Evolutionary conservation across 2,113 vertebrate genomes (phyloP).

Genomic region (Proteles cristata): DNA sequence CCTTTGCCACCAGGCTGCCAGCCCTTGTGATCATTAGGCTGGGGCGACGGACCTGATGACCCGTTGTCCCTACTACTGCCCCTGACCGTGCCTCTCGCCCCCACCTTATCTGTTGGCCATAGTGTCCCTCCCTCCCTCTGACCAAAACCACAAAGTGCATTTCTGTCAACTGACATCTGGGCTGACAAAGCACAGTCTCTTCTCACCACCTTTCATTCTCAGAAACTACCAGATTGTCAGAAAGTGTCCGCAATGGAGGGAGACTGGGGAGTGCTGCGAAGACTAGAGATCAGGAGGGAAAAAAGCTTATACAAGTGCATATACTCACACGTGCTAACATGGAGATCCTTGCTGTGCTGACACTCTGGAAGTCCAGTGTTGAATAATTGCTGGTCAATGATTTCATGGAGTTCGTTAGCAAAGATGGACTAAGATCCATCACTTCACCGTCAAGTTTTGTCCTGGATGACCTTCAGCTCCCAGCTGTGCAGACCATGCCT

Average conservation of each 20-base stretch:
- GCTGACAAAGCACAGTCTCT: neutral
- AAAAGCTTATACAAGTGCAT: fast-evolving
- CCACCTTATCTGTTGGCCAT: neutral
- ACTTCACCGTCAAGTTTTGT: too few species aligned
- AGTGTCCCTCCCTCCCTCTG: too few species aligned
- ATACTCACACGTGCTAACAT: fast-evolving
- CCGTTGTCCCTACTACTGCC: fast-evolving
- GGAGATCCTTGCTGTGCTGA: too few species aligned
- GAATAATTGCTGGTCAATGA: neutral
- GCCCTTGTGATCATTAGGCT: neutral
- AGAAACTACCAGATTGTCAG: too few species aligned
- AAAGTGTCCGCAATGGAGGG: neutral
- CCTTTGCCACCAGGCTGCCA: fast-evolving
- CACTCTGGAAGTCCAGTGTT: too few species aligned
- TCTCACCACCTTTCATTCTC: fast-evolving
- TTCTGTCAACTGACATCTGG: neutral
- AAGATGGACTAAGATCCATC: too few species aligned
- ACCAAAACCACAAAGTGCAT: neutral
- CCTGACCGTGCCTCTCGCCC: neutral
- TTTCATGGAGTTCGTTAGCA: neutral
- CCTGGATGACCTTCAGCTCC: neutral
- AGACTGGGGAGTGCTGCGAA: neutral
- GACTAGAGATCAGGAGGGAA: neutral
- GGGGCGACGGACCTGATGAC: too few species aligned
- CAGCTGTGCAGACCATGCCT: neutral